Base-by-base conservation (phyloP, 2,888 invertebrate species). In the Stenodera caucasica region DNA sequence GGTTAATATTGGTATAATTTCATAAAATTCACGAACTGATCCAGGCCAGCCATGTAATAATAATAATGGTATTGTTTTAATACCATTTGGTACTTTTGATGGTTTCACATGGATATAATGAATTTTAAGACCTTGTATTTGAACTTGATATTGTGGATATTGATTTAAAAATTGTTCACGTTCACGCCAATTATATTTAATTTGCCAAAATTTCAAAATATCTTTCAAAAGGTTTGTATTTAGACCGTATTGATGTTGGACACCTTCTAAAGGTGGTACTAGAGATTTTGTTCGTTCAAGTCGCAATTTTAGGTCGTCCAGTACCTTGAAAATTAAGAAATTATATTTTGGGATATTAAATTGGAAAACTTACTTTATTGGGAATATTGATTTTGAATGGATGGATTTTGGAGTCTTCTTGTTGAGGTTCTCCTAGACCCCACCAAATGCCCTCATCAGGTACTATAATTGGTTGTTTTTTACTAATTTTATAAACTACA, bases 11-110 rank as follows among this genome's bases (percentile, higher is more conserved):
- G 64, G 61, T 14, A 70, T 64, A 7, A 67, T 56, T 54, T 70
- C 86, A 72, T 90, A 89, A 79, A 93, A 94, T 80, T 95, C 94
- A 12, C 87, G 82, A 3, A 93, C 84, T 0, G 91, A 91, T 0
- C 94, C 92, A 0, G 94, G 94, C 95, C 95, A 95, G 40, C 95
- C 95, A 75, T 95, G 94, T 14, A 90, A 79, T 50, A 95, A 70
- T 1, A 92, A 79, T 0, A 92, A 72, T 0, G 91, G 90, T 0
- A 88, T 66, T 0, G 85, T 82, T 68, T 83, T 71, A 2, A 69
- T 30, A 2, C 63, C 65, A n/a, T 49, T 45, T 23, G 60, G 23
- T 12, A 56, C 40, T 1, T 64, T 61, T 75, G 60, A 58, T 5
- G 71, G 68, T 76, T 86, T 88, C 0, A 84, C 83, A 67, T 86